A percentile compares a stretch with the other conserved stretches of the same genome.
phyloP scores from a whole-genome alignment of 2,797 vertebrate species.

The Onychomys arenicola region DNA sequence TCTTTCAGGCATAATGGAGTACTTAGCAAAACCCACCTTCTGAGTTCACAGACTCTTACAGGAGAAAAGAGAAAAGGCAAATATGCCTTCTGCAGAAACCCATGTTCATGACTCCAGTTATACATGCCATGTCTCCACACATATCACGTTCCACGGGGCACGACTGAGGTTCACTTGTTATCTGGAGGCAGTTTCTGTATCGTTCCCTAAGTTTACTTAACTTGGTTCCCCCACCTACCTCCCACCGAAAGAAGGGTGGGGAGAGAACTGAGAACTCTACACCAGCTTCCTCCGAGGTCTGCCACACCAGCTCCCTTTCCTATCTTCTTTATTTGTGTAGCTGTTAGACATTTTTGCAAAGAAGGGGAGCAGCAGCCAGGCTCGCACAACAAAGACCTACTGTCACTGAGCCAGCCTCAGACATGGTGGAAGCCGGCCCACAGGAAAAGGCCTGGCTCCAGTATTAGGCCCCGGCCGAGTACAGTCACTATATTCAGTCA shows the following conservation, averaged over 20 bases:
- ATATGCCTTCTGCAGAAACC: constrained; percentile 62
- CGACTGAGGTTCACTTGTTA: constrained; percentile 67
- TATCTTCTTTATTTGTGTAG: constrained; percentile 98
- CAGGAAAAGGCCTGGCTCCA: constrained; percentile 99
- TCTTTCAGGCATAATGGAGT: constrained; percentile 55
- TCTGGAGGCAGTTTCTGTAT: constrained; percentile 67
- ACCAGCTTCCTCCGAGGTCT: constrained; percentile 85
- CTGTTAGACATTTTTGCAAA: constrained; percentile 93
- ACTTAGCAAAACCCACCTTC: constrained; percentile 30
- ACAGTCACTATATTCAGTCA: constrained; percentile 98
- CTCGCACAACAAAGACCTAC: constrained; percentile 96
- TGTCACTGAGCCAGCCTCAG: constrained; percentile 98
- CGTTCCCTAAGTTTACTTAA: constrained; percentile 70
- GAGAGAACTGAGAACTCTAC: constrained; percentile 79
- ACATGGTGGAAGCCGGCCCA: constrained; percentile 96
- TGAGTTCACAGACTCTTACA: neutral
- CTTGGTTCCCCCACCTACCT: constrained; percentile 23
- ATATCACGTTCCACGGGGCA: neutral
- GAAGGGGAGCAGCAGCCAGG: constrained; percentile 90
- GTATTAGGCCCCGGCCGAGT: constrained; percentile 91
- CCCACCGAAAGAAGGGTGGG: neutral
- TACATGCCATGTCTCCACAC: neutral
- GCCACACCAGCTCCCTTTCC: constrained; percentile 92
- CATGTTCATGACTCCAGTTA: constrained; percentile 64
- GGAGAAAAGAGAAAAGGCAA: constrained; percentile 58